Percentiles rank a stretch among this genome's conserved stretches.
phyloP scores from a whole-genome alignment of 2,797 vertebrate species.

The Erethizon dorsatum region DNA sequence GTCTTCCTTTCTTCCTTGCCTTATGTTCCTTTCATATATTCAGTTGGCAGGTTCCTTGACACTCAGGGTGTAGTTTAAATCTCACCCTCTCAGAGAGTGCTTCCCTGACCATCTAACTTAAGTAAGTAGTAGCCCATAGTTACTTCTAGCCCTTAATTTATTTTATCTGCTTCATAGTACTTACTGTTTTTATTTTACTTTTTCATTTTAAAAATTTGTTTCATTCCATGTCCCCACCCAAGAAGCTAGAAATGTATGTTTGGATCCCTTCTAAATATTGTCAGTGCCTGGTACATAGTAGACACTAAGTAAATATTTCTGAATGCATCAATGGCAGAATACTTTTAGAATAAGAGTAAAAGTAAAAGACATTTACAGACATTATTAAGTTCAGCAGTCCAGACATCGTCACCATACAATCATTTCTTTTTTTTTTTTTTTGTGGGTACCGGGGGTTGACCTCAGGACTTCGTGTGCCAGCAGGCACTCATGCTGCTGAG shows the following conservation, averaged over 20 bases:
- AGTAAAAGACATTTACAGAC: conserved; percentile 9
- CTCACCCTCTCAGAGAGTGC: neutral
- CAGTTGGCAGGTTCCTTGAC: neutral
- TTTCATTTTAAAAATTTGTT: conserved; percentile 41
- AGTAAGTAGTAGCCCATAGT: too few species aligned
- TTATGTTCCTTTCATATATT: conserved; percentile 29
- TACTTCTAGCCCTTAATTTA: too few species aligned
- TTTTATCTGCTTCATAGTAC: neutral
- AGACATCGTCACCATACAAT: neutral
- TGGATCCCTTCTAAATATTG: neutral
- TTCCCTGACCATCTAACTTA: neutral
- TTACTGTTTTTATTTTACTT: neutral
- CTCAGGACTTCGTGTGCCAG: too few species aligned
- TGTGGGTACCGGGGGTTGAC: too few species aligned
- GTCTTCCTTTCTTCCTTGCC: neutral
- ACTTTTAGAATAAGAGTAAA: neutral
- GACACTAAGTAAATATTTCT: conserved; percentile 36
- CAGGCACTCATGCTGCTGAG: too few species aligned
- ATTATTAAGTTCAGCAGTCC: neutral
- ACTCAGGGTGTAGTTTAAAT: conserved; percentile 28
- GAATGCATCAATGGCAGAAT: neutral
- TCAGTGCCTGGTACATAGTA: neutral
- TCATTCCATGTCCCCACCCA: neutral
- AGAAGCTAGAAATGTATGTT: neutral
- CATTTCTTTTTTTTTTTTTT: neutral